A percentile compares a stretch with the other conserved stretches of the same genome.
Conservation (phyloP, 2,888 invertebrate genomes). For the Ischnus inquisitorius region DNA sequence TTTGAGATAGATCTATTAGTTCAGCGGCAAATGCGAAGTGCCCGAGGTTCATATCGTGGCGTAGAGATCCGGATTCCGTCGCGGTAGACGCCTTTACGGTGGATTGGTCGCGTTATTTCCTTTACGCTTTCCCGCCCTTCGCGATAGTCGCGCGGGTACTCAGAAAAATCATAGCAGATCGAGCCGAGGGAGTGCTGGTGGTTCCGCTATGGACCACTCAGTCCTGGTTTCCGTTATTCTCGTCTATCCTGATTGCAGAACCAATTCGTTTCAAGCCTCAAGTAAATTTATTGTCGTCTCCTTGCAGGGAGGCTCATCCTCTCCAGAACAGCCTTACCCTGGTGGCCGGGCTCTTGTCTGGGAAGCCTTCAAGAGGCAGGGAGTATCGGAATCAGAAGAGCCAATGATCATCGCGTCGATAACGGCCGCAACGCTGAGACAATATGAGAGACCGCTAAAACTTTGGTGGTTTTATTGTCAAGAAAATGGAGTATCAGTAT, state of each 20-base stretch:
- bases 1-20: constrained; percentile 56
- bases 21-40: constrained; percentile 48
- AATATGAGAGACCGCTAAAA: constrained; percentile 41
- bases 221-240: constrained; percentile 57
- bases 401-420: constrained; percentile 41
- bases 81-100: constrained; percentile 57
- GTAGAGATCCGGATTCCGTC: too few relatives aligned
- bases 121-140: constrained; percentile 62
- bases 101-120: constrained; percentile 38
- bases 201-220: constrained; percentile 56
- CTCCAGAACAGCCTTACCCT: constrained; percentile 47
- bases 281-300: constrained; percentile 41
- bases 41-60: constrained; percentile 46
- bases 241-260: constrained; percentile 28
- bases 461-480: constrained; percentile 49
- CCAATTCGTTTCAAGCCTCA: constrained; percentile 50
- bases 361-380: constrained; percentile 14
- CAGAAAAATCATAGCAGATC: constrained; percentile 42
- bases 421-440: constrained; percentile 23
- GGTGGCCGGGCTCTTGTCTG: constrained; percentile 54
- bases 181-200: constrained; percentile 49
- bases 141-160: constrained; percentile 33
- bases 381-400: not conserved
- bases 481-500: not conserved
- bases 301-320: constrained; percentile 40